Evolutionary conservation across 2,113 vertebrate genomes (phyloP).

Genomic region (Arvicanthis niloticus): DNA sequence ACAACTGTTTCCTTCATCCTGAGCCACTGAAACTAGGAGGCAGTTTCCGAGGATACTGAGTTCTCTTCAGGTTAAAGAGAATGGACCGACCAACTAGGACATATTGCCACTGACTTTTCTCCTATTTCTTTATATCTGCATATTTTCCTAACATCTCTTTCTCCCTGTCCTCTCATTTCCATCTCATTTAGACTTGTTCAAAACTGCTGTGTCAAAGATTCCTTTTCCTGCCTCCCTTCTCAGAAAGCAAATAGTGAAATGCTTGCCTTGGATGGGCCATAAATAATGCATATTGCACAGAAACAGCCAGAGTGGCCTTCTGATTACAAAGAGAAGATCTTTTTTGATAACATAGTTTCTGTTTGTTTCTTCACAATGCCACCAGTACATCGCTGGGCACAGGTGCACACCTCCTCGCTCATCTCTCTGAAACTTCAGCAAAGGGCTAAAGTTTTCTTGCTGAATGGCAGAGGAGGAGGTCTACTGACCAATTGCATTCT

Average conservation of each 20-base stretch:
- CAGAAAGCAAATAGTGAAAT: slow-evolving; percentile 77
- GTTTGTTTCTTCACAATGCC: background rate
- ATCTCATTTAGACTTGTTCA: slow-evolving; percentile 66
- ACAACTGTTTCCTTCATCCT: background rate
- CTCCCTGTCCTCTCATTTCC: slow-evolving; percentile 46
- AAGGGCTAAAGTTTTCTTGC: background rate
- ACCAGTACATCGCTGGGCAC: background rate
- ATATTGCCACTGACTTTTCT: background rate
- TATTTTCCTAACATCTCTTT: background rate
- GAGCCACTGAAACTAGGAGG: background rate
- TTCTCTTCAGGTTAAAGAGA: background rate
- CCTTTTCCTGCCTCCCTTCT: slow-evolving; percentile 72
- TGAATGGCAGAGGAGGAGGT: background rate
- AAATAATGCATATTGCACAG: slow-evolving; percentile 81
- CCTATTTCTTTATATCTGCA: background rate
- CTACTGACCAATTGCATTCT: background rate
- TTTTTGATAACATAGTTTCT: slow-evolving; percentile 56
- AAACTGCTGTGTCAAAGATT: slow-evolving; percentile 84
- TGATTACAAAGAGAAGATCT: slow-evolving; percentile 70
- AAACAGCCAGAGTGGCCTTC: slow-evolving; percentile 74
- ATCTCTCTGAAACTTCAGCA: background rate
- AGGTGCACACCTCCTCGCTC: background rate
- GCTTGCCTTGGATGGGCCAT: slow-evolving; percentile 44
- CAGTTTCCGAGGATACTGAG: background rate
- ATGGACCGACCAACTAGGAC: no score